These are phyloP conservation scores for Epirrhoe alternata DNA, from an alignment of 2,888 invertebrate genomes.

Conservation along the genomic window DNA sequence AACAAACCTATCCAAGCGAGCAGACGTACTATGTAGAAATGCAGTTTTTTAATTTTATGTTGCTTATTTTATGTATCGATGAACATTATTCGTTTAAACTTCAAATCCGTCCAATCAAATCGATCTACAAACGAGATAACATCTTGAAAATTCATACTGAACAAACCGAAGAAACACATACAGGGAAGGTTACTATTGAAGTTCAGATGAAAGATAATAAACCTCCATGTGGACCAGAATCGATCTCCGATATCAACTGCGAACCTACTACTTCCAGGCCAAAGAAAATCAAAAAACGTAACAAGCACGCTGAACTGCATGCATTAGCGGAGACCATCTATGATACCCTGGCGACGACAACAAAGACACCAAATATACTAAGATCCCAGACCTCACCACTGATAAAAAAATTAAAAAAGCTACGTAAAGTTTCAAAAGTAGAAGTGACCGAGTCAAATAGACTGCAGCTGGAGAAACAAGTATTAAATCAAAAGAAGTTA, in stretches of 20 bases:
- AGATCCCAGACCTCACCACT: neutral
- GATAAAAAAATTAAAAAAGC: neutral
- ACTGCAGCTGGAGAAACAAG: neutral
- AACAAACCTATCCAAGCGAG: neutral
- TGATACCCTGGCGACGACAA: constrained; percentile 9
- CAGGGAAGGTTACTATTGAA: constrained; percentile 5
- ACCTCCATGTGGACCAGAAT: constrained; percentile 8
- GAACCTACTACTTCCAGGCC: constrained; percentile 15
- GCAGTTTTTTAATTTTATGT: neutral
- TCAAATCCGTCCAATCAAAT: constrained; percentile 3
- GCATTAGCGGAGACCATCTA: constrained; percentile 2
- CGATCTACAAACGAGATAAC: neutral
- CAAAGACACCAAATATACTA: neutral
- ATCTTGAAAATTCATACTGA: constrained; percentile 9
- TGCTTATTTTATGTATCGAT: neutral
- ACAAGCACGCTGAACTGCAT: neutral
- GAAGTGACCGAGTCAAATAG: neutral
- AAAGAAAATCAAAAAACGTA: neutral
- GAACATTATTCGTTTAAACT: neutral
- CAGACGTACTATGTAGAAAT: constrained; percentile 3
- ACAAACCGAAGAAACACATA: neutral
- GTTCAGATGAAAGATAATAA: constrained; percentile 1
- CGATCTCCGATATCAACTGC: constrained; percentile 7
- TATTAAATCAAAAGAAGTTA: neutral
- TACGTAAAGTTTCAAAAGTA: neutral